Conservation (phyloP, 2,888 invertebrate species). For the Ectemnius continuus region DNA sequence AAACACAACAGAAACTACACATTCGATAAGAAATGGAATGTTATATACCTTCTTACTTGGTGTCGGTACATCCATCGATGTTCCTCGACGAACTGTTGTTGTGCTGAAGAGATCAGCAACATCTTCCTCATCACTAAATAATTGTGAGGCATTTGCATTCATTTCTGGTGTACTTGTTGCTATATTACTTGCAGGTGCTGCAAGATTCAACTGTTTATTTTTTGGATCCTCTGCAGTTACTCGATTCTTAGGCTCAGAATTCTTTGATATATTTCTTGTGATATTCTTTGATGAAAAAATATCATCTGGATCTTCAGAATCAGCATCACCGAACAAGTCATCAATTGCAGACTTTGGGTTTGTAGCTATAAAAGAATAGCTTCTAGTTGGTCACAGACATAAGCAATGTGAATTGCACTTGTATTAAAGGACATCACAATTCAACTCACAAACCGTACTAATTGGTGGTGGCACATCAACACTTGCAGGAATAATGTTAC, state of each 20-base stretch:
- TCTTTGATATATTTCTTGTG: constrained; percentile 51
- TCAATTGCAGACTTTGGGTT: constrained; percentile 75
- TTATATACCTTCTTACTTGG: constrained; percentile 49
- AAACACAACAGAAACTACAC: neutral
- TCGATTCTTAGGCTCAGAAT: constrained; percentile 27
- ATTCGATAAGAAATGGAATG: neutral
- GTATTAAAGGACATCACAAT: too few relatives aligned
- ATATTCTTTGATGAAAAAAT: constrained; percentile 71
- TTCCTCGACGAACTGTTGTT: constrained; percentile 48
- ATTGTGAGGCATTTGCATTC: constrained; percentile 54
- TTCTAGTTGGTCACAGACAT: neutral
- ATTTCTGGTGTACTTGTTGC: constrained; percentile 69
- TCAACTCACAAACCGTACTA: constrained; percentile 66
- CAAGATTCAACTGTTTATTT: constrained; percentile 57
- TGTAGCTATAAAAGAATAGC: constrained; percentile 59
- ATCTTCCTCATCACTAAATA: constrained; percentile 70
- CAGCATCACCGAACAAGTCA: constrained; percentile 74
- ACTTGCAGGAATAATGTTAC: constrained; percentile 73
- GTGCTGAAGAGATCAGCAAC: constrained; percentile 66
- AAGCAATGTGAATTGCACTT: too few relatives aligned
- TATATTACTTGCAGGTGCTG: constrained; percentile 49
- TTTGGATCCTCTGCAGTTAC: constrained; percentile 19
- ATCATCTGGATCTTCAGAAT: constrained; percentile 75
- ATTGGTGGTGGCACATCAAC: constrained; percentile 75
- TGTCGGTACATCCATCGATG: constrained; percentile 38